phyloP scores from a whole-genome alignment of 1,140 invertebrate species.

The Helicorthomorpha holstii region DNA sequence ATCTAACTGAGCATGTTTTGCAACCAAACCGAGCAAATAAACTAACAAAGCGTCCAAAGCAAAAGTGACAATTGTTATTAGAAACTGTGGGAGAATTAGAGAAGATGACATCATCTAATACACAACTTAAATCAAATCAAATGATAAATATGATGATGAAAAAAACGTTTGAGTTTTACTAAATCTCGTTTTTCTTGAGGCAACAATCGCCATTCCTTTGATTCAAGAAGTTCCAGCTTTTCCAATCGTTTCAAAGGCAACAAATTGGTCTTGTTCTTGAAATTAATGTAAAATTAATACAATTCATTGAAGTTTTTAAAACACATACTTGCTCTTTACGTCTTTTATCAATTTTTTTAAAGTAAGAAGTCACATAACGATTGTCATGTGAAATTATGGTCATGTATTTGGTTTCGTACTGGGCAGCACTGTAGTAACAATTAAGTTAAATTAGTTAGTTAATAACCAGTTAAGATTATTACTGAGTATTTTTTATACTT shows the following conservation, averaged over 20 bases:
- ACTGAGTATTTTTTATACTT: neutral
- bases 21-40: neutral
- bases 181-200: neutral
- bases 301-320: neutral
- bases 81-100: neutral
- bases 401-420: neutral
- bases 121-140: neutral
- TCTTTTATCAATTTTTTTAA: neutral
- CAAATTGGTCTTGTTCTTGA: neutral
- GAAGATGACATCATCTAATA: neutral
- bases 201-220: neutral
- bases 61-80: neutral
- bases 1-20: neutral
- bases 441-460: neutral
- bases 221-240: neutral
- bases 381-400: neutral
- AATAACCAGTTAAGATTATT: neutral
- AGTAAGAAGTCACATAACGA: neutral
- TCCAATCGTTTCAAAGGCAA: neutral
- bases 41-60: neutral
- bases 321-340: neutral
- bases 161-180: neutral
- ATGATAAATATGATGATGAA: neutral
- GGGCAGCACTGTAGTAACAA: neutral
- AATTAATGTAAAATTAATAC: neutral